These are phyloP conservation scores for Sphaeridia pumilis DNA, from an alignment of 2,888 invertebrate species.

Conservation along the genomic window DNA sequence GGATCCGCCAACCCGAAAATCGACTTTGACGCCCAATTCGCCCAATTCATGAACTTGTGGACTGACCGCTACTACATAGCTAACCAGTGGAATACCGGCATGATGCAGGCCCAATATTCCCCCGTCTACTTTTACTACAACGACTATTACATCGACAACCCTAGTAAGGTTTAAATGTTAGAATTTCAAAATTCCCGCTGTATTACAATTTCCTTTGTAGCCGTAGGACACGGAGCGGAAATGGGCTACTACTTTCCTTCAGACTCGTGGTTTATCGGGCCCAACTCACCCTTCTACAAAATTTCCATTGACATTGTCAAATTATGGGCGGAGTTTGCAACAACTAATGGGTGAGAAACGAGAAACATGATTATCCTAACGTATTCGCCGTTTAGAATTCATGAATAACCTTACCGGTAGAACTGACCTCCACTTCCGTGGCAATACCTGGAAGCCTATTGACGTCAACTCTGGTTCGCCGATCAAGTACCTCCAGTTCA, in stretches of 20 bases:
- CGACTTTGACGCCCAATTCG: not conserved
- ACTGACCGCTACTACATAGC: not conserved
- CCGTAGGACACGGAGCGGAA: not conserved
- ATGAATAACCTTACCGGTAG: too few species aligned
- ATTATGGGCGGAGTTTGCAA: constrained; percentile 1
- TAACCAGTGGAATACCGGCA: not conserved
- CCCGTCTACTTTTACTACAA: constrained; percentile 1
- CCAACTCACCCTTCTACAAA: not conserved
- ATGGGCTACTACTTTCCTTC: not conserved
- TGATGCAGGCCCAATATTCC: not conserved
- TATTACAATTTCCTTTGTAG: too few species aligned
- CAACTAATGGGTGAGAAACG: not conserved
- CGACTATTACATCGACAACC: not conserved
- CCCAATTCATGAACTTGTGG: not conserved
- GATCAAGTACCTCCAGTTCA: not conserved
- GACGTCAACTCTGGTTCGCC: not conserved
- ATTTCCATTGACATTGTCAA: not conserved
- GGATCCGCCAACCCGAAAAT: not conserved
- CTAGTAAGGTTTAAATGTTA: too few species aligned
- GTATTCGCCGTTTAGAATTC: too few species aligned
- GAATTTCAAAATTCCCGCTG: too few species aligned
- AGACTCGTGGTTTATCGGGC: not conserved
- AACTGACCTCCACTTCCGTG: not conserved
- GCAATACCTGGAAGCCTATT: not conserved
- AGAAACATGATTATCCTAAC: too few species aligned